These are phyloP conservation scores for Ambastaia sidthimunki DNA, from an alignment of 2,797 vertebrate genomes.

Conservation along the genomic window DNA sequence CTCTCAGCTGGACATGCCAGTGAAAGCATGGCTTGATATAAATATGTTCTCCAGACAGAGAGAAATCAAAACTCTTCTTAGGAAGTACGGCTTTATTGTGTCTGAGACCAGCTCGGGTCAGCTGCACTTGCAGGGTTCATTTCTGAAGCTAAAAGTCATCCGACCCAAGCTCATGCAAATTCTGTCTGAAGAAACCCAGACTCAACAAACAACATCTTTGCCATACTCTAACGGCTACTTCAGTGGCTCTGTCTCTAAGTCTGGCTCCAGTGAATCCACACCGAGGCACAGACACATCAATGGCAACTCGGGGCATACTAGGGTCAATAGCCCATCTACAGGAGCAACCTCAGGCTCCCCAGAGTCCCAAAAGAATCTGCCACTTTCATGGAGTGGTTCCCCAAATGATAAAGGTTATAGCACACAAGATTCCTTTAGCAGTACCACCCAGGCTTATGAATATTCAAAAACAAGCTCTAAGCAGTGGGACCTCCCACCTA, in stretches of 20 bases:
- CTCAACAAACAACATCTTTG: fast-evolving
- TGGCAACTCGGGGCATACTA: not conserved
- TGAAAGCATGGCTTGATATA: conserved; percentile 65
- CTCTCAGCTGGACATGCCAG: conserved; percentile 72
- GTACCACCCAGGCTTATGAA: not conserved
- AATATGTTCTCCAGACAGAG: conserved; percentile 38
- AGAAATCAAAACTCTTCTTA: conserved; percentile 51
- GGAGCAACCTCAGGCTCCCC: not conserved
- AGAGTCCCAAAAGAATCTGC: not conserved
- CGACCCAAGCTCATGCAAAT: conserved; percentile 58
- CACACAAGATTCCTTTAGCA: not conserved
- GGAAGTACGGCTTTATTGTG: conserved; percentile 50
- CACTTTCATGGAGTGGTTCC: not conserved
- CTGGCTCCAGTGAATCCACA: not conserved
- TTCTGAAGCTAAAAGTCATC: conserved; percentile 63
- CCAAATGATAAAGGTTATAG: not conserved
- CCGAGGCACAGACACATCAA: not conserved
- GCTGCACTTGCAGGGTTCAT: conserved; percentile 66
- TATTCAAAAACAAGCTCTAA: not conserved
- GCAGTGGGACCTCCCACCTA: not conserved
- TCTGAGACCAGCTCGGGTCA: not conserved
- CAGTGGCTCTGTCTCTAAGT: not conserved
- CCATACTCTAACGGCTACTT: conserved; percentile 6
- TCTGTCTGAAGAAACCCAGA: not conserved
- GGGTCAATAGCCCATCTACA: not conserved